Base-by-base conservation (phyloP, 2,797 vertebrate genomes). In the Pelobates cultripes region DNA sequence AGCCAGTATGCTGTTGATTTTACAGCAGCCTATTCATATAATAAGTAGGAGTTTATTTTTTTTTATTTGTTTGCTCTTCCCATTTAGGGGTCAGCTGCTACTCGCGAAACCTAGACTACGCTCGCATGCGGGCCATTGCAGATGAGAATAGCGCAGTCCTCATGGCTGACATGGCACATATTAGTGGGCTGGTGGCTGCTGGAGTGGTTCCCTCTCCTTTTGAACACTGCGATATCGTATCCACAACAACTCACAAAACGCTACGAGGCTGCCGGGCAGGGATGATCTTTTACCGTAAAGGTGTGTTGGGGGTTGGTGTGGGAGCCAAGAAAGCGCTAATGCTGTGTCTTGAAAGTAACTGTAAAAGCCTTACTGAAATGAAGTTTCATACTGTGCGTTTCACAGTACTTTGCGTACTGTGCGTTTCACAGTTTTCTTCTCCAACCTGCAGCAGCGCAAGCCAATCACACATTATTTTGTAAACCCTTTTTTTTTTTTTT, bases 191-290 rank as follows among this genome's bases (percentile, higher is more conserved):
- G 83, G 96, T 99, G 87, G 97, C 96, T 0, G 97, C 97, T 0
- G 95, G 95, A 0, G 93, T 98, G 60, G 93, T 97, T 73, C 97
- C 97, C 0, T 97, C 98, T 0, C 98, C 98, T 1, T 99, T 99
- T 0, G 94, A 96, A 1, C 80, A 96, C 92, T 96, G 96, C 12
- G 96, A 99, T 3, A 87, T 99, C 0, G 96, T 99, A 84, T 91
- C 97, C 79, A 99, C 98, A 43, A 99, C 98, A 1, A 99, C 98
- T 0, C 98, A 99, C 92, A 99, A 99, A 89, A 99, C 97, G 0
- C 87, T 99, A 86, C 88, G 98, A n/a, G 98, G 98, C 88, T 99
- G 97, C 90, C 94, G 98, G 0, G 92, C 97, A 0, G 98, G 97
- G 8, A 89, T 99, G 84, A 97, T 99, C 90, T 99, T 98, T 90